Evolutionary conservation across 2,888 invertebrate genomes (phyloP).

Genomic region (Drosophila monieri): DNA sequence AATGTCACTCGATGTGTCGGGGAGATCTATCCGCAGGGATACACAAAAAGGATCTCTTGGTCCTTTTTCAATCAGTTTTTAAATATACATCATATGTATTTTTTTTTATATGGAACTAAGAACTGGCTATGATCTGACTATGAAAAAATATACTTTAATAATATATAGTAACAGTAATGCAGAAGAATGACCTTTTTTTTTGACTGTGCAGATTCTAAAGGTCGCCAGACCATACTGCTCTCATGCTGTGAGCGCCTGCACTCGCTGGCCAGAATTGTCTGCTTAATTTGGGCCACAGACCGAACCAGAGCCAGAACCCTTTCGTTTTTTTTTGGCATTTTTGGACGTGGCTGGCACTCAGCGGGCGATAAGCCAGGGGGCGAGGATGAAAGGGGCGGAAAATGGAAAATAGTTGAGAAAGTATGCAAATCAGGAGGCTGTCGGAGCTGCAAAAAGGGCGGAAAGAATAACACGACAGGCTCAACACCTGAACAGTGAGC

Average conservation of each 20-base stretch:
- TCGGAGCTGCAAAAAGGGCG: conserved; percentile 9
- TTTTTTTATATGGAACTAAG: too few relatives aligned
- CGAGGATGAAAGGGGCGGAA: conserved; percentile 8
- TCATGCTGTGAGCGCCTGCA: conserved; percentile 39
- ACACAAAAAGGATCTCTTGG: background rate
- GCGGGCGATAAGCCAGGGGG: conserved; percentile 52
- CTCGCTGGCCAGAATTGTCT: conserved; percentile 48
- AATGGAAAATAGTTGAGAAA: conserved; percentile 72
- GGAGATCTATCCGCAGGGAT: conserved; percentile 20
- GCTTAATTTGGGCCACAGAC: conserved; percentile 47
- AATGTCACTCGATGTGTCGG: conserved; percentile 1
- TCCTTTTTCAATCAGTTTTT: background rate
- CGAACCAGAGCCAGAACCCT: conserved; percentile 47
- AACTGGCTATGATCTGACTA: too few relatives aligned
- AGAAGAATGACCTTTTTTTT: background rate
- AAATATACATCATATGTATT: background rate
- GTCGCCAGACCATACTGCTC: conserved; percentile 19
- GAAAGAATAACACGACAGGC: conserved; percentile 55
- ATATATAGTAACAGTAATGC: too few relatives aligned
- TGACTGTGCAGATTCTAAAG: conserved; percentile 2
- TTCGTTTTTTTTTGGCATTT: conserved; percentile 27
- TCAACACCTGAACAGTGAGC: conserved; percentile 69
- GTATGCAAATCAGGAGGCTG: conserved; percentile 67
- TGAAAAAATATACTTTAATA: too few relatives aligned
- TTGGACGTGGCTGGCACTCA: conserved; percentile 49